These are phyloP conservation scores for Enoplosus armatus DNA, from an alignment of 2,797 vertebrate genomes.

Conservation along the genomic window DNA sequence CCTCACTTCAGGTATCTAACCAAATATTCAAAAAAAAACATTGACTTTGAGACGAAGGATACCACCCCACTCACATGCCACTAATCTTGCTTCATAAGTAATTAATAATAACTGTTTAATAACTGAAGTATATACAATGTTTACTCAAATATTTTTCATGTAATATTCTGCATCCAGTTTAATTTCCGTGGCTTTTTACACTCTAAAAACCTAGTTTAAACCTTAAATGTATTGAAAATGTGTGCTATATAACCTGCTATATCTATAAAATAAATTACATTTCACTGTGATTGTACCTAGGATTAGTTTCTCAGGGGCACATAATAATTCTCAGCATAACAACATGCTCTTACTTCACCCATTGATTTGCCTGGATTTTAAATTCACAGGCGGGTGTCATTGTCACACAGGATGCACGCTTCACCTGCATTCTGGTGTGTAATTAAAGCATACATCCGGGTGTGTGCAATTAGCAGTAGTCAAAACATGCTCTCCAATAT, in stretches of 20 bases:
- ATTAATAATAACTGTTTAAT: too few relatives aligned
- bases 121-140: too few relatives aligned
- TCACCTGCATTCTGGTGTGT: background rate
- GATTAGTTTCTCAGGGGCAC: background rate
- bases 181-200: too few relatives aligned
- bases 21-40: too few relatives aligned
- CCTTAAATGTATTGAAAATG: background rate
- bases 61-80: too few relatives aligned
- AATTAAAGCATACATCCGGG: background rate
- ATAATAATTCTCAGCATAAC: background rate
- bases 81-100: too few relatives aligned
- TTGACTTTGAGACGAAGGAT: too few relatives aligned
- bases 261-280: background rate
- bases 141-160: too few relatives aligned
- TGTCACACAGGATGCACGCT: slow-evolving; percentile 8
- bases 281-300: background rate
- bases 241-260: background rate
- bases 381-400: background rate
- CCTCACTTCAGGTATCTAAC: too few relatives aligned
- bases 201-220: too few relatives aligned
- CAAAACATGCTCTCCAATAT: background rate
- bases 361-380: background rate
- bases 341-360: background rate
- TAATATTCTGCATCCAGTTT: too few relatives aligned
- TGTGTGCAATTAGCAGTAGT: background rate